A percentile compares a stretch with the other conserved stretches of the same genome.
Evolutionary conservation across 2,888 invertebrate species (phyloP).

Genomic region (Hypsopygia costalis): DNA sequence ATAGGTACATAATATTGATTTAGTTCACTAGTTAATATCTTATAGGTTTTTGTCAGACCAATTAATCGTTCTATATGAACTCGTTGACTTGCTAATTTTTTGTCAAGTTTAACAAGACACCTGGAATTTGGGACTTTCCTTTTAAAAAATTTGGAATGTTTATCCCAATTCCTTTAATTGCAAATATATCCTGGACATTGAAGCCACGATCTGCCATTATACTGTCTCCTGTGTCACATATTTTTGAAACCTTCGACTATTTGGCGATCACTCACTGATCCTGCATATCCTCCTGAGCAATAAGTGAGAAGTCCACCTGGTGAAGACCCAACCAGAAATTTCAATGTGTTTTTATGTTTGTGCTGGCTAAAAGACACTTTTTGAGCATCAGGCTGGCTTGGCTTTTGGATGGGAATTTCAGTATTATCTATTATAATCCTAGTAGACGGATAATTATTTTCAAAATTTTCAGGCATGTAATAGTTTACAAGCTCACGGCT

Average conservation of each 20-base stretch:
- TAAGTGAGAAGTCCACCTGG: constrained; percentile 13
- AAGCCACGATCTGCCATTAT: constrained; percentile 8
- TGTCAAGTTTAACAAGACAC: background rate
- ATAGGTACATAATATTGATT: background rate
- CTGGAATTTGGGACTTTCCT: background rate
- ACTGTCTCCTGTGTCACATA: background rate
- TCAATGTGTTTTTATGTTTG: constrained; percentile 15
- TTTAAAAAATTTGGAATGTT: background rate
- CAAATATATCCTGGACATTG: background rate
- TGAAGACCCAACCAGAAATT: constrained; percentile 14
- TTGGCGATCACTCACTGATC: background rate
- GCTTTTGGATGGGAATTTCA: constrained; percentile 11
- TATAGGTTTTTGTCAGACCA: background rate
- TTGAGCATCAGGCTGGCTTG: constrained; percentile 11
- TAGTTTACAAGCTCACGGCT: constrained; percentile 6
- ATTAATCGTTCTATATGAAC: background rate
- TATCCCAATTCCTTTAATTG: background rate
- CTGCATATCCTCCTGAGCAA: background rate
- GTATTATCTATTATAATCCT: constrained; percentile 12
- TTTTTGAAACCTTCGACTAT: background rate
- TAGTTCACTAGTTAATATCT: background rate
- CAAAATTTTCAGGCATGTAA: constrained; percentile 15
- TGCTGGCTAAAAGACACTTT: constrained; percentile 14
- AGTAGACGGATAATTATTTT: constrained; percentile 1
- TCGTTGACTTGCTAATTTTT: background rate